Conservation (phyloP, 2,113 vertebrate species). For the Pachyramphus minor region DNA sequence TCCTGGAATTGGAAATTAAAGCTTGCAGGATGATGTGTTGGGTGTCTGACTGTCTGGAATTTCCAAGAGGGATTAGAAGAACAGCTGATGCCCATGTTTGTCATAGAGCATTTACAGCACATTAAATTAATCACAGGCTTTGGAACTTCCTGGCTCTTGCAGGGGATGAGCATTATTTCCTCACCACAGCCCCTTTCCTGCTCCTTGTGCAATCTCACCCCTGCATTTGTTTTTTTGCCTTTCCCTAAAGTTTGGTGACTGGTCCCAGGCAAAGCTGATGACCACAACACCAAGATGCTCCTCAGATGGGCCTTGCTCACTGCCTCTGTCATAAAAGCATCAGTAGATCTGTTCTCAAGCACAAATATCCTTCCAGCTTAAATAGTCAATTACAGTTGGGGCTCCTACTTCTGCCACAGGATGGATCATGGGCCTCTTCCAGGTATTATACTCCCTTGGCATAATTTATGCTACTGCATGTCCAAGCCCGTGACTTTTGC, state of each 20-base stretch:
- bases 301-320: background rate
- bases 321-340: background rate
- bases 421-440: background rate
- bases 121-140: slow-evolving; percentile 58
- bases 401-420: background rate
- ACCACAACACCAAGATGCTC: background rate
- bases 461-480: background rate
- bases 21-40: background rate
- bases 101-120: slow-evolving; percentile 26
- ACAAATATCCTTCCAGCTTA: background rate
- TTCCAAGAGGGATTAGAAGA: slow-evolving; percentile 27
- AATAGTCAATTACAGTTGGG: background rate
- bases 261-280: background rate
- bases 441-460: background rate
- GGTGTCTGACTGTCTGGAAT: slow-evolving; percentile 26
- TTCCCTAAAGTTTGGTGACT: background rate
- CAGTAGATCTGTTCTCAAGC: background rate
- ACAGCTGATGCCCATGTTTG: slow-evolving; percentile 34
- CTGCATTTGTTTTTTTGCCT: background rate
- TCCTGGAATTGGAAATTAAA: background rate
- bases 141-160: slow-evolving; percentile 36
- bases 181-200: background rate
- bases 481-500: background rate
- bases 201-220: slow-evolving; percentile 24
- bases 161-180: slow-evolving; percentile 13